phyloP scores from a whole-genome alignment of 2,113 vertebrate species.

The Pomatorhinus ruficollis region DNA sequence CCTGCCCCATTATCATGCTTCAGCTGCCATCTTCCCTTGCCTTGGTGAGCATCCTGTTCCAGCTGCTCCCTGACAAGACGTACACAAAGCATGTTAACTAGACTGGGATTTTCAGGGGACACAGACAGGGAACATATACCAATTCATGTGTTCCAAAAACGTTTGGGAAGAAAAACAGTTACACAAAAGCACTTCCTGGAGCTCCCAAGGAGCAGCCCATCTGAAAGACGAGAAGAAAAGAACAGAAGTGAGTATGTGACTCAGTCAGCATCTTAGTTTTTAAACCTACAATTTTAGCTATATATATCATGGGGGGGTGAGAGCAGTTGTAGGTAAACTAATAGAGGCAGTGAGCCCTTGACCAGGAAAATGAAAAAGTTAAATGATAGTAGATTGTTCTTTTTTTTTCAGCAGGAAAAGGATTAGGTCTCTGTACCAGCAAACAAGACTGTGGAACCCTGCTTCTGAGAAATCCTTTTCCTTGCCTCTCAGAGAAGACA shows the following conservation, averaged over 20 bases:
- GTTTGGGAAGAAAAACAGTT: not conserved
- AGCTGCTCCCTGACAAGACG: not conserved
- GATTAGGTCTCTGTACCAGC: not conserved
- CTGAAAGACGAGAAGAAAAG: not conserved
- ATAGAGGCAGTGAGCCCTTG: not conserved
- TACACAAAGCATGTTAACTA: not conserved
- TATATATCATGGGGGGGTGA: no score
- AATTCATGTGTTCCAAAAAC: not conserved
- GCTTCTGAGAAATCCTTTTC: not conserved
- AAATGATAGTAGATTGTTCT: not conserved
- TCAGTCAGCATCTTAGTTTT: not conserved
- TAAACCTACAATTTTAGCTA: not conserved
- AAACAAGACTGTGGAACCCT: not conserved
- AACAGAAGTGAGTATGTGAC: not conserved
- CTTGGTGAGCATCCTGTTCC: not conserved
- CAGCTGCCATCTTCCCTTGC: not conserved
- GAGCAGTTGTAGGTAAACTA: not conserved
- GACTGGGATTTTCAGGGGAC: not conserved
- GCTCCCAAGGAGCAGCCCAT: not conserved
- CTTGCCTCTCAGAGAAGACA: not conserved
- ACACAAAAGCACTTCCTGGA: not conserved
- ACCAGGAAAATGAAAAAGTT: not conserved
- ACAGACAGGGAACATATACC: not conserved
- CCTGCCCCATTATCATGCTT: not conserved
- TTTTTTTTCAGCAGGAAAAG: not conserved